phyloP scores from a whole-genome alignment of 2,113 vertebrate genomes.

The Andinoacara biseriatus region DNA sequence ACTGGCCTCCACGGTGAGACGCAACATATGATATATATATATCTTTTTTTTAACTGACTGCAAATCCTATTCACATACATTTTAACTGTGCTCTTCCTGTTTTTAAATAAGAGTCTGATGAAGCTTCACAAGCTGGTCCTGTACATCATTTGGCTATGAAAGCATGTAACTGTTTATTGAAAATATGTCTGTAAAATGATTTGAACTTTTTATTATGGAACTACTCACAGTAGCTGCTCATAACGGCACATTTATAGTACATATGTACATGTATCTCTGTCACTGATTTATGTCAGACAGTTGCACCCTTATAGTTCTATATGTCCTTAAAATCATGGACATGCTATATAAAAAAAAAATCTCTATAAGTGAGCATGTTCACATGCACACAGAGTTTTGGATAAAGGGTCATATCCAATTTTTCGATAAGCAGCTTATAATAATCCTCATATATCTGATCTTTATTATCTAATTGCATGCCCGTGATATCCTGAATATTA shows the following conservation, averaged over 20 bases:
- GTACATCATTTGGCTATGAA: neutral
- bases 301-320: constrained; percentile 80
- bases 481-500: constrained; percentile 31
- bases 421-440: constrained; percentile 54
- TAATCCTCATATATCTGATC: constrained; percentile 51
- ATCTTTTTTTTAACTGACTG: neutral
- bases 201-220: too few species aligned
- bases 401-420: constrained; percentile 40
- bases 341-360: constrained; percentile 78
- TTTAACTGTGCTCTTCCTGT: too few species aligned
- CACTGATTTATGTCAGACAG: too few species aligned
- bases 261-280: too few species aligned
- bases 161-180: neutral
- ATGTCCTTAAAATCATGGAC: constrained; percentile 85
- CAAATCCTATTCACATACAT: neutral
- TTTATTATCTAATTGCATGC: constrained; percentile 29
- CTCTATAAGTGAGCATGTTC: neutral
- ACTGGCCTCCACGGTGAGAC: constrained; percentile 89
- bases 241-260: too few species aligned
- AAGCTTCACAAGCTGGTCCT: neutral
- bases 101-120: too few species aligned
- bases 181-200: too few species aligned
- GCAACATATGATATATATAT: neutral
- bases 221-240: too few species aligned
- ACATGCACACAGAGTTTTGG: constrained; percentile 17